phyloP scores from a whole-genome alignment of 1,140 invertebrate species.

The Lethrus apterus region DNA sequence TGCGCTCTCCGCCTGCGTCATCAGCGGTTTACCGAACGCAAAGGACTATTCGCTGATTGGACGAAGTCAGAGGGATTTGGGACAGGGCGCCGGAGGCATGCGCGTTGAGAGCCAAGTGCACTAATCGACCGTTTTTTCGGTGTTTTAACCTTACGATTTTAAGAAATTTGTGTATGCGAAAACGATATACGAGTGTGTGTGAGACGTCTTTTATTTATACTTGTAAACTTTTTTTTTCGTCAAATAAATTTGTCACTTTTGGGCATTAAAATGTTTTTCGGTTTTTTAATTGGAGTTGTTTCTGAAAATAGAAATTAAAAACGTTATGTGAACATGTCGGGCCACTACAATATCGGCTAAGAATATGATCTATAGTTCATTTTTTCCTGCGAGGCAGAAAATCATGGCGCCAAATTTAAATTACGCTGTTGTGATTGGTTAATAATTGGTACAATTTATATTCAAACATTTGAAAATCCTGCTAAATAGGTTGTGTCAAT shows the following conservation, averaged over 20 bases:
- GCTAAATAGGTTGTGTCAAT: too few relatives aligned
- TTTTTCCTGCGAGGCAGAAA: too few relatives aligned
- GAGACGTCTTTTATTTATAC: constrained; percentile 16
- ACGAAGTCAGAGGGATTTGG: constrained; percentile 17
- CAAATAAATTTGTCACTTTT: constrained; percentile 16
- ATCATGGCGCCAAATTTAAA: too few relatives aligned
- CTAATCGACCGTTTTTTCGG: constrained; percentile 7
- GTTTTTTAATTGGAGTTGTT: too few relatives aligned
- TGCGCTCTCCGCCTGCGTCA: constrained; percentile 56
- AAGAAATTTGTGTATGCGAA: constrained; percentile 13
- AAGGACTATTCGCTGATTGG: constrained; percentile 41
- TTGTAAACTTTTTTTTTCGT: constrained; percentile 14
- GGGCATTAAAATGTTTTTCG: constrained; percentile 6
- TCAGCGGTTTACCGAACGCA: constrained; percentile 51
- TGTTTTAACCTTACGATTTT: constrained; percentile 14
- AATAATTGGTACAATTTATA: too few relatives aligned
- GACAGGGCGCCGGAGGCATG: constrained; percentile 19
- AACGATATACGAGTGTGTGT: constrained; percentile 8
- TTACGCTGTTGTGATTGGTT: too few relatives aligned
- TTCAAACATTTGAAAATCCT: too few relatives aligned
- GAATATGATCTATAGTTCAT: too few relatives aligned
- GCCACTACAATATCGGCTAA: too few relatives aligned
- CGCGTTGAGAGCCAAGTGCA: neutral
- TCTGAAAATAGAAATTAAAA: too few relatives aligned
- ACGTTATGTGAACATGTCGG: too few relatives aligned